Evolutionary conservation across 2,888 invertebrate species (phyloP).

Genomic region (Drosophila siamana): DNA sequence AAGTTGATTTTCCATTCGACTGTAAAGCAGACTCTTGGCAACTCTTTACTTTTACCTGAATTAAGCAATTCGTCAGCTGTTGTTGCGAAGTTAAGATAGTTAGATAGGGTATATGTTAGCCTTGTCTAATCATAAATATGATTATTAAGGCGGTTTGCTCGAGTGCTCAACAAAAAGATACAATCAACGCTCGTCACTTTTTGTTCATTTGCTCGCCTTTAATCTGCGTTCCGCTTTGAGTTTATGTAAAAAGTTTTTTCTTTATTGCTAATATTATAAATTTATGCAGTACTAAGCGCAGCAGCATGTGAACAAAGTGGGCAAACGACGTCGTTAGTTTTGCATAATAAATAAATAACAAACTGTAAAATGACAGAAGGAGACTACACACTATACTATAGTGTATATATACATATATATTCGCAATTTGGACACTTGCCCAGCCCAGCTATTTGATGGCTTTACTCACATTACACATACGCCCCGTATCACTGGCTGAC

Average conservation of each 20-base stretch:
- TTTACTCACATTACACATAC: constrained; percentile 19
- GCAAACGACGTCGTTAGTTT: constrained; percentile 55
- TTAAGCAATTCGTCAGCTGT: too few relatives aligned
- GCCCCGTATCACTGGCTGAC: neutral
- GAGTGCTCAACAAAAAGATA: constrained; percentile 36
- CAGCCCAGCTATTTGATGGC: constrained; percentile 19
- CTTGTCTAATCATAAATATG: neutral
- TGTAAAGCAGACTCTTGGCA: too few relatives aligned
- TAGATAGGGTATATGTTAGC: constrained; percentile 8
- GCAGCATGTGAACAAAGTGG: constrained; percentile 33
- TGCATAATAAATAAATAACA: constrained; percentile 58
- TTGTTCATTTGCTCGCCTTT: constrained; percentile 34
- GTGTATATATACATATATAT: neutral
- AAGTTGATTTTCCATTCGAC: too few relatives aligned
- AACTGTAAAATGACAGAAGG: constrained; percentile 17
- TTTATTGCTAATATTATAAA: constrained; percentile 46
- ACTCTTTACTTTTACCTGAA: too few relatives aligned
- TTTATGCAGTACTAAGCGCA: constrained; percentile 50
- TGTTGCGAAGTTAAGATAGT: too few relatives aligned
- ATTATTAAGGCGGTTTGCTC: constrained; percentile 16
- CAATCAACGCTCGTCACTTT: constrained; percentile 40
- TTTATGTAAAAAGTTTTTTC: constrained; percentile 58
- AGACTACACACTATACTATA: neutral
- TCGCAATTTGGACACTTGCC: constrained; percentile 29
- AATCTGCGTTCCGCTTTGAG: constrained; percentile 33